Evolutionary conservation across 2,888 invertebrate species (phyloP), one percentile per base, ranked within the genome.

Genomic region (Bibio marci): DNA sequence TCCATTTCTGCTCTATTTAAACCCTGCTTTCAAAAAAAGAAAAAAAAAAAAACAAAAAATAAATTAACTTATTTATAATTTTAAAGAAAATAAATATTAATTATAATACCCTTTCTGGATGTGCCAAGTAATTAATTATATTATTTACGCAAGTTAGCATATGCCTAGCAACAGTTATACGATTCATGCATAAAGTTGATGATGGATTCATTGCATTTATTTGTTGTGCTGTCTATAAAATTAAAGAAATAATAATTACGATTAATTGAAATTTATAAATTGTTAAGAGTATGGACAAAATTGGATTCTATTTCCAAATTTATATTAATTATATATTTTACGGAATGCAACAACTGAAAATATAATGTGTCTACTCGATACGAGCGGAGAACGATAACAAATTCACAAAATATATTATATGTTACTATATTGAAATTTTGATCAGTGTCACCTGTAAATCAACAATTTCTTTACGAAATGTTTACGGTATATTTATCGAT

Each of bases 131-230:
- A 3, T 57, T 55, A 6, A 58, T 62, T 41, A 62, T 62, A 43
- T 62, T 62, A 43, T 62, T 55, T 25, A 56, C 62, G 43, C 62
- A 62, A 27, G 60, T 56, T 31, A 62, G 46, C 62, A 62, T 62
- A 42, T 62, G 62, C 12, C 58, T 52, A 2, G 62, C 62, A 12
- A 62, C 62, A 1, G 62, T 61, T 18, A 62, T 62, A 37, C 62
- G 55, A 48, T 62, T 62, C 48, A 61, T 58, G 46, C 62, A 62
- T 31, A 62, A 59, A 3, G 63, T 59, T 10, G 62, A 61, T 0
- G 60, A 60, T 45, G 57, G 53, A 40, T 60, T 53, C 36, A 59
- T 51, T 26, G 63, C 50, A 49, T 58, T 52, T 32, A 50, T 48
- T 48, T 52, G 51, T 38, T 53, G 47, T 44, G 50, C 48, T 39